phyloP scores from a whole-genome alignment of 2,113 vertebrate species.

The Leptobrachium ailaonicum region DNA sequence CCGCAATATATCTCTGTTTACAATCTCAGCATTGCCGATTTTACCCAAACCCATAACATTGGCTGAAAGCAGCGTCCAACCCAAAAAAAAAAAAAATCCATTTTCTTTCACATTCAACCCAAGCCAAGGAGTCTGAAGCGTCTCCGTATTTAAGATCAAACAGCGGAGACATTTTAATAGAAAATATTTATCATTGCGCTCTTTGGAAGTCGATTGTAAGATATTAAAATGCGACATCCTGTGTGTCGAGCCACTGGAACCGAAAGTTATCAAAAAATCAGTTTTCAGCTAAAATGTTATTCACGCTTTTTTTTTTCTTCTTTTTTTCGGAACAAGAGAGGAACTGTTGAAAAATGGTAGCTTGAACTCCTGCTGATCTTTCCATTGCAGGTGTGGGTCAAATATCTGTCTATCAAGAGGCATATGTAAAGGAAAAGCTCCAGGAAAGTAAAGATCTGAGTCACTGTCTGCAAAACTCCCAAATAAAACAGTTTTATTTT shows the following conservation, averaged over 20 bases:
- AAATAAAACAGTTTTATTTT: conserved; percentile 73
- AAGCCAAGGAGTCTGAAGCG: conserved; percentile 18
- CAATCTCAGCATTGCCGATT: conserved; percentile 5
- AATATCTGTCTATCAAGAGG: conserved; percentile 69
- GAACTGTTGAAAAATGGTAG: conserved; percentile 59
- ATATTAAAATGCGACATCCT: conserved; percentile 41
- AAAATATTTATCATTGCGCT: conserved; percentile 32
- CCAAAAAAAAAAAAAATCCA: neutral
- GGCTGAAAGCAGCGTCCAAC: neutral
- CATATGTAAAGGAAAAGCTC: conserved; percentile 57
- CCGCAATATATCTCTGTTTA: neutral
- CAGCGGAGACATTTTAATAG: neutral
- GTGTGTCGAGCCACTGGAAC: conserved; percentile 45
- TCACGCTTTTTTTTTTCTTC: conserved; percentile 39
- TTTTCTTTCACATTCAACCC: conserved; percentile 1
- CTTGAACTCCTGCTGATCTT: conserved; percentile 64
- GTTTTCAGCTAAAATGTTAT: conserved; percentile 54
- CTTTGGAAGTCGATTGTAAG: conserved; percentile 24
- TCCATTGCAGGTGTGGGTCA: conserved; percentile 66
- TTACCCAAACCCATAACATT: neutral
- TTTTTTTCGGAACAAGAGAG: conserved; percentile 55
- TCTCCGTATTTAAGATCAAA: conserved; percentile 12
- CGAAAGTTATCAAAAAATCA: conserved; percentile 58
- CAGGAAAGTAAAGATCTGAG: conserved; percentile 70
- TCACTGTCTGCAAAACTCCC: conserved; percentile 70